Evolutionary conservation across 2,888 invertebrate genomes (phyloP).

Genomic region (Antheraea yamamai): DNA sequence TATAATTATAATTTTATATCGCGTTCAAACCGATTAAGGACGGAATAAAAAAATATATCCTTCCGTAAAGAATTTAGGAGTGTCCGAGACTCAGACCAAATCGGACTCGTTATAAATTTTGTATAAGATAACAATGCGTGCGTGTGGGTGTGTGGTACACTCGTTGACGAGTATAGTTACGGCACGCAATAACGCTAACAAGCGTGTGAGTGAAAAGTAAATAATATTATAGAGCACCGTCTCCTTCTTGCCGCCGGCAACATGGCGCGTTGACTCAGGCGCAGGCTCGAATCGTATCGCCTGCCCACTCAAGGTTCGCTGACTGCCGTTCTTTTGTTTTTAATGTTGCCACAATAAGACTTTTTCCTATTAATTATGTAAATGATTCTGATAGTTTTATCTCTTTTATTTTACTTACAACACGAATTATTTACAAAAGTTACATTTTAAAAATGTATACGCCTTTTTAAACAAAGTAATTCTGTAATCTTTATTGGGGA

Average conservation of each 20-base stretch:
- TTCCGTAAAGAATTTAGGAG: constrained; percentile 80
- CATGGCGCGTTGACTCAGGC: constrained; percentile 83
- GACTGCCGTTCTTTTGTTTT: constrained; percentile 83
- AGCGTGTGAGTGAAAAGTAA: constrained; percentile 67
- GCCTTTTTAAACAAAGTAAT: neutral
- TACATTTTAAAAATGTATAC: neutral
- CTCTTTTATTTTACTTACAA: neutral
- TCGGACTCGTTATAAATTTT: constrained; percentile 80
- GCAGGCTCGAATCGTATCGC: constrained; percentile 85
- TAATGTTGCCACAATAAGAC: constrained; percentile 69
- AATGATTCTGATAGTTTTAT: neutral
- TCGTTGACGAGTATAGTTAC: constrained; percentile 81
- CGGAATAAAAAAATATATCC: constrained; percentile 65
- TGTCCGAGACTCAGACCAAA: constrained; percentile 72
- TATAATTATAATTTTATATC: constrained; percentile 68
- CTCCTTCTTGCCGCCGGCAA: constrained; percentile 66
- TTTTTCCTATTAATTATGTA: constrained; percentile 34
- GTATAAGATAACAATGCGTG: constrained; percentile 79
- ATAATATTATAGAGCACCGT: constrained; percentile 54
- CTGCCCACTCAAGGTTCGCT: constrained; percentile 85
- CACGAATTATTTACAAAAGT: neutral
- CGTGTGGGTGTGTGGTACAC: constrained; percentile 78
- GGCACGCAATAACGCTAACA: constrained; percentile 82
- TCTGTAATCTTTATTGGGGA: neutral
- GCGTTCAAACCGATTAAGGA: constrained; percentile 57